Evolutionary conservation across 2,888 invertebrate genomes (phyloP), one percentile per base, ranked within the genome.

Genomic region (Balanococcus diminutus): DNA sequence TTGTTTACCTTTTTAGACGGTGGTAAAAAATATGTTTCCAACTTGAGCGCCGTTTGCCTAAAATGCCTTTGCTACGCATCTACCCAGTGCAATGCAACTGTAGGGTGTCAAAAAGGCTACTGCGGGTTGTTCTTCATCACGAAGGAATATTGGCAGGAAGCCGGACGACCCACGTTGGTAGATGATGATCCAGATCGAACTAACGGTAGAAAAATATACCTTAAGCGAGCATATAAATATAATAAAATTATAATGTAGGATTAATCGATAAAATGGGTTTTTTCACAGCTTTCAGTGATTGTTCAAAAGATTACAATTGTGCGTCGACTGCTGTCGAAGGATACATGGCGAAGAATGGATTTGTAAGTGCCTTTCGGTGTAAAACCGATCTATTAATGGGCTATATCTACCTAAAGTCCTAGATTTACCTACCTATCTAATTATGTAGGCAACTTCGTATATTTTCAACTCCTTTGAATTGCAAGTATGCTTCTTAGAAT

Each of bases 91-190:
- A 91, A 93, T 89, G 88, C 91, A 84, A 90, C 91, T 0, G 90
- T 91, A 84, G 91, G 91, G 3, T 93, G 93, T 67, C 86, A 87
- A 0, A 90, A 90, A 0, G 92, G 92, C 0, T 93, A 92, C 89
- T 93, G 93, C 88, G 93, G 93, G 0, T 92, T 93, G 0, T 93
- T 92, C 89, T 92, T 92, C 89, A 92, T 93, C 87, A 92, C 93
- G 81, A 90, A 91, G 88, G 91, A 93, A 5, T 93, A 93, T 89
- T 94, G 94, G 94, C 91, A 91, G 3, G 94, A 94, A 87, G 93
- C 93, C 1, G 93, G 92, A 0, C 91, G 91, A 88, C 85, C 87
- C 1, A 92, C 91, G 1, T 88, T 93, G 82, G 92, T 92, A 2
- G 92, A 92, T 36, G 93, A 93, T 88, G 91, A 91, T 87, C 90